Base-by-base conservation (phyloP, 2,888 invertebrate species). In the Lycaena phlaeas region DNA sequence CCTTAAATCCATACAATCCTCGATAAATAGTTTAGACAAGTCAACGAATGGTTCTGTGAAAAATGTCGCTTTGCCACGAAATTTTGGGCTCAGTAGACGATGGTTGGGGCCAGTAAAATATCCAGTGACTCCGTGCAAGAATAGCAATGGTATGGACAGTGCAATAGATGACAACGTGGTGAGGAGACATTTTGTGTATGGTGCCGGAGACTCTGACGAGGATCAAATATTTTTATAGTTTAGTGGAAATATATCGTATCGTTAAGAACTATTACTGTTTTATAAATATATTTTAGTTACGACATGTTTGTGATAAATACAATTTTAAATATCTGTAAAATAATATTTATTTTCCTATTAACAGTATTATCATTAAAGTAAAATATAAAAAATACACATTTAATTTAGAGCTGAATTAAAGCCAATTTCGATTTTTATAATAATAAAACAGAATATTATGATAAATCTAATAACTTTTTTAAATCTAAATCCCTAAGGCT, bases 81-180 rank as follows among this genome's bases (percentile, higher is more conserved):
- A 87, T 56, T 85, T 87, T 53, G 88, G 87, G 1, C 61, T 88
- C 27, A 82, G 89, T 42, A 72, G 89, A 50, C 84, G 82, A 49
- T 89, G 89, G 88, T 56, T 86, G 36, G 89, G 89, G 1, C 89
- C 88, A 12, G 88, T 89, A 1, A 69, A 85, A 49, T 89, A 89
- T 62, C 89, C 89, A 2, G 89, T 89, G 4, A 89, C 89, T 22
- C 89, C 89, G 28, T 85, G 88, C 40, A 88, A 88, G 56, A 82
- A 78, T 48, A 73, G 60, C 40, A 67, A 61, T 49, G 51, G 54
- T 42, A 54, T 59, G 41, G 62, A 61, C 22, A 62, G 69, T 68
- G 73, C 69, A 68, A 70, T 73, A 27, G 55, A 55, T 29, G 66
- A 70, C 43, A 74, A 74, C 60, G 65, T 79, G 38, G 64, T 74